A percentile compares a stretch with the other conserved stretches of the same genome.
These are phyloP conservation scores for Varanus salvator DNA, from an alignment of 2,113 vertebrate species.

Conservation along the genomic window DNA sequence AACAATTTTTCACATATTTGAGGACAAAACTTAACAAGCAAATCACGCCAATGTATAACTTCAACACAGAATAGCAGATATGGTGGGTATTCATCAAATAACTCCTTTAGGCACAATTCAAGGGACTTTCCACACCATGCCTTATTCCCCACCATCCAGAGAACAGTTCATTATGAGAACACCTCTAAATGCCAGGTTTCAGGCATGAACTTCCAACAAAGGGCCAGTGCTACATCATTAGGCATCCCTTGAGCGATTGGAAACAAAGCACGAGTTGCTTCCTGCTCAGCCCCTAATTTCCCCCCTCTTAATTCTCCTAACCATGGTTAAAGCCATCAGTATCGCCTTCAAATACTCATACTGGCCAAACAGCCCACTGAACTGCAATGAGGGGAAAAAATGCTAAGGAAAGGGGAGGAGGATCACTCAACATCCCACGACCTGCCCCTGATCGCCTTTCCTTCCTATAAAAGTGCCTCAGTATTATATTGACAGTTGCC, in stretches of 20 bases:
- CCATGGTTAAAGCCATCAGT: not conserved
- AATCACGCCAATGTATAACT: not conserved
- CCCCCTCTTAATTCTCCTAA: not conserved
- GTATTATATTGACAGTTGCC: not conserved
- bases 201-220: not conserved
- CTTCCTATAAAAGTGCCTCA: not conserved
- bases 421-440: not conserved
- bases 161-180: not conserved
- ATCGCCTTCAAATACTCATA: not conserved
- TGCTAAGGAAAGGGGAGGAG: not conserved
- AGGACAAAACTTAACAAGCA: not conserved
- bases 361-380: not conserved
- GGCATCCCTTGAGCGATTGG: not conserved
- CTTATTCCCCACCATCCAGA: not conserved
- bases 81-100: not conserved
- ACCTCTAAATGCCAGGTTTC: not conserved
- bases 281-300: not conserved
- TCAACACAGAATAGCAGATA: not conserved
- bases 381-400: not conserved
- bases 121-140: not conserved
- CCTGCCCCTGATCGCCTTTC: too few species aligned
- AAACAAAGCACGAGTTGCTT: not conserved
- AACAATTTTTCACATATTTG: not conserved
- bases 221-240: slow-evolving; percentile 5
- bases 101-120: not conserved